A percentile compares a stretch with the other conserved stretches of the same genome.
Conservation (phyloP, 2,797 vertebrate species). For the Alectoris magna region DNA sequence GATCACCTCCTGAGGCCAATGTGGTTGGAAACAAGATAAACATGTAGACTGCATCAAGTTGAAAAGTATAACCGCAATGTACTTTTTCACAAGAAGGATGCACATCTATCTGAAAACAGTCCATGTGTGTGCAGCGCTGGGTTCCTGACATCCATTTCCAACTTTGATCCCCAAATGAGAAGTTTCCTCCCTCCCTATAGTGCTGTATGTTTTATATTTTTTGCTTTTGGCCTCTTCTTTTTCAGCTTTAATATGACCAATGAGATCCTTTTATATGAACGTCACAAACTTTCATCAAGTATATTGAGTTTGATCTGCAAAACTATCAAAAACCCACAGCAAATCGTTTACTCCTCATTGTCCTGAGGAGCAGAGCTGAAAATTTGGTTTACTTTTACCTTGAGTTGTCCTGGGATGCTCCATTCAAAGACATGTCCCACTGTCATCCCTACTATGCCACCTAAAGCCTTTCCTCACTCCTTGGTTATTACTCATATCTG, state of each 20-base stretch:
- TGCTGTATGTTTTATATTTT: not conserved
- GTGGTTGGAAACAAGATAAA: not conserved
- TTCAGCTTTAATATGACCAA: not conserved
- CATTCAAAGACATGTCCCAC: not conserved
- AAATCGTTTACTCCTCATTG: not conserved
- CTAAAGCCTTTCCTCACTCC: not conserved
- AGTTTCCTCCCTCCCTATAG: not conserved
- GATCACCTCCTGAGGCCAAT: not conserved
- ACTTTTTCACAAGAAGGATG: not conserved
- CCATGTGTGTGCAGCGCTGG: not conserved
- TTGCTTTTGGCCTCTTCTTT: not conserved
- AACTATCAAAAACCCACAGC: not conserved
- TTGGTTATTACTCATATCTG: not conserved
- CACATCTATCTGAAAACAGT: not conserved
- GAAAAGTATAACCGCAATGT: accelerated
- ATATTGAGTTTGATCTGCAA: not conserved
- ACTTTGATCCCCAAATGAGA: not conserved
- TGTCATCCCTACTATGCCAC: not conserved
- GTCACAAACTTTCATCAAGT: not conserved
- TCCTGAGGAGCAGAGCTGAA: not conserved
- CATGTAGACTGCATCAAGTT: not conserved
- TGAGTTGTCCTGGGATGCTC: not conserved
- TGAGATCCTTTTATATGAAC: not conserved
- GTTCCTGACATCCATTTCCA: not conserved
- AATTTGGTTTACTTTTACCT: not conserved